Evolutionary conservation across 2,113 vertebrate genomes (phyloP), one percentile per base, ranked within the genome.

Genomic region (Toxostoma redivivum): DNA sequence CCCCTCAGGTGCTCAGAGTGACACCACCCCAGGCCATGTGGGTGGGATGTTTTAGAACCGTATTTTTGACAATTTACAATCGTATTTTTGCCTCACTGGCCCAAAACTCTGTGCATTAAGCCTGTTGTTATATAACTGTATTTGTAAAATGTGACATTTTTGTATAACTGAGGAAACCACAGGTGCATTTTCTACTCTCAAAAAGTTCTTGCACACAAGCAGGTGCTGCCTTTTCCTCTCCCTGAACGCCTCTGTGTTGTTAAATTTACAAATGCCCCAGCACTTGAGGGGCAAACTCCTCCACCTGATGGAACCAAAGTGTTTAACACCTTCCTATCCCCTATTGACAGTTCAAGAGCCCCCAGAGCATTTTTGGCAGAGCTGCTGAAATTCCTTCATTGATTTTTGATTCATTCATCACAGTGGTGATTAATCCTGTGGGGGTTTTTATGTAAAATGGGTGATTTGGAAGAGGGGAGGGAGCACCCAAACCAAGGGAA

Each of bases 201-300:
- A n/a, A 37, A 42, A 28, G 5, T 15, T 18, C 48, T 69, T 65
- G 9, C 11, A 9, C 1, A 0, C 5, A 4, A 5, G 13, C n/a
- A 10, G 56, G 11, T 11, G 30, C 25, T 64, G 48, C 5, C 40
- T 60, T 64, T 61, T 74, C n/a, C 60, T 61, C 30, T 42, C 45
- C 56, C 61, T 13, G 10, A 67, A 67, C 2, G 4, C 11, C 10
- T 67, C 57, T 11, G 38, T 20, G 15, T 25, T 13, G 15, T 8
- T 15, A 2, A 64, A 15, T 66, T 33, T 27, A 50, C 37, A 66
- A 73, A 56, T 23, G 10, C 16, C 28, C 40, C 10, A 11, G 5
- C 5, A 1, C 15, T 27, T 2, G 19, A 30, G 81, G 47, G 4
- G 1, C 33, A 25, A 21, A 51, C 15, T 44, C 22, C 11, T 50